phyloP scores from a whole-genome alignment of 92 coral and sea anemone species.

The Epizoanthus stellaris region DNA sequence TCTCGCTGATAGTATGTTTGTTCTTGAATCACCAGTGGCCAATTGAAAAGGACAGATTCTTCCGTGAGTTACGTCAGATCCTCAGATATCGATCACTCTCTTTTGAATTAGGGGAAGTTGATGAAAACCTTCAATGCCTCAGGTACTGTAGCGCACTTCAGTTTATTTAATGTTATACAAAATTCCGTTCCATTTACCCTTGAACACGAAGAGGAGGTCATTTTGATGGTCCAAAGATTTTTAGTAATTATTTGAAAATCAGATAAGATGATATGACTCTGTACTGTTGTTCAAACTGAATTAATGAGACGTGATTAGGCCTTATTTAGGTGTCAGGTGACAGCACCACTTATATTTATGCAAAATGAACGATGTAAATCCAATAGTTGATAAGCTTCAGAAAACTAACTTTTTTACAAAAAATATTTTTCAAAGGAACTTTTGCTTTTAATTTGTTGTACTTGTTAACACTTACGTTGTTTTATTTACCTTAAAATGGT shows the following conservation, averaged over 20 bases:
- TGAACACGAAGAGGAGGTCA: no score
- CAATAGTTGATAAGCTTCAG: neutral
- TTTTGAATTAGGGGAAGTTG: slow-evolving; percentile 89
- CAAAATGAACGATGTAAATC: neutral
- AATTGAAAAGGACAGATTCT: slow-evolving; percentile 71
- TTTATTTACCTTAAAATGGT: neutral
- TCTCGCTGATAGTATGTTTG: neutral
- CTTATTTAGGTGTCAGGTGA: no score
- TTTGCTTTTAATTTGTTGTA: neutral
- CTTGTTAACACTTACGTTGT: neutral
- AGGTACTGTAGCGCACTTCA: slow-evolving; percentile 60
- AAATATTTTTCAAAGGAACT: no score
- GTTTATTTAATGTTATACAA: no score
- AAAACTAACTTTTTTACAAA: neutral
- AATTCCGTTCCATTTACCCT: no score
- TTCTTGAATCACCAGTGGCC: slow-evolving; percentile 73
- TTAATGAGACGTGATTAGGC: no score
- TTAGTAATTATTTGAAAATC: no score
- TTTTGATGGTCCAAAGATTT: no score
- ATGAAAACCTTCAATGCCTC: slow-evolving; percentile 82
- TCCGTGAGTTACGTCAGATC: slow-evolving; percentile 82
- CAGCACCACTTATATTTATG: neutral
- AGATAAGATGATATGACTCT: no score
- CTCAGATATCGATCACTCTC: slow-evolving; percentile 85
- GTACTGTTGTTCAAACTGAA: no score